These are phyloP conservation scores for Heliothis virescens DNA, from an alignment of 1,140 invertebrate species.

Conservation along the genomic window DNA sequence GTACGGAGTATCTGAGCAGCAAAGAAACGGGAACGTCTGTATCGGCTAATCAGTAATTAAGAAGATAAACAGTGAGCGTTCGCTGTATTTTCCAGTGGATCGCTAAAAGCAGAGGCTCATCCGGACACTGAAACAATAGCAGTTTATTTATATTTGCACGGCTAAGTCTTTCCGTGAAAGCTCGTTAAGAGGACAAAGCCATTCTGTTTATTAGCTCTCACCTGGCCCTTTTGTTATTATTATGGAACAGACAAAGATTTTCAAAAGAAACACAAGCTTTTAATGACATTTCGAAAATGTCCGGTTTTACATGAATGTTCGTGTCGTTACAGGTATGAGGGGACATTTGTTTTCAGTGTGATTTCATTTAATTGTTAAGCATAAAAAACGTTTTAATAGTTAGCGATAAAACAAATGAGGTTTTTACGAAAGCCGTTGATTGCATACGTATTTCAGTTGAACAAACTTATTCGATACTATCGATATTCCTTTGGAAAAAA, in stretches of 20 bases:
- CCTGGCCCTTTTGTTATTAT: slow-evolving; percentile 67
- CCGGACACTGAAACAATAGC: slow-evolving; percentile 62
- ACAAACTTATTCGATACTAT: too few species aligned
- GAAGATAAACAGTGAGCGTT: slow-evolving; percentile 47
- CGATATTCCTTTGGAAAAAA: too few species aligned
- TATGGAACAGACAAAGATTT: slow-evolving; percentile 63
- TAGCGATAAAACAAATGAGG: background rate
- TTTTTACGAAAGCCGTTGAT: background rate
- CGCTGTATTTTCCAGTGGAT: slow-evolving; percentile 49
- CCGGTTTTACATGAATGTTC: slow-evolving; percentile 48
- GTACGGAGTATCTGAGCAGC: slow-evolving; percentile 11
- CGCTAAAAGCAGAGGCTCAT: slow-evolving; percentile 51
- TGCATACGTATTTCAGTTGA: too few species aligned
- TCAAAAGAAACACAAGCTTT: slow-evolving; percentile 54
- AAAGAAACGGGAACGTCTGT: slow-evolving; percentile 44
- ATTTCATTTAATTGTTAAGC: slow-evolving; percentile 1
- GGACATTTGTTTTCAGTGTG: background rate
- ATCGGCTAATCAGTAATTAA: slow-evolving; percentile 55
- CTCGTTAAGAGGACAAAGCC: slow-evolving; percentile 71
- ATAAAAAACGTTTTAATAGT: slow-evolving; percentile 6
- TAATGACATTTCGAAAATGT: slow-evolving; percentile 58
- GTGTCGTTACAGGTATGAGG: background rate
- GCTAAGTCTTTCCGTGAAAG: slow-evolving; percentile 67
- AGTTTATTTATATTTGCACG: slow-evolving; percentile 74
- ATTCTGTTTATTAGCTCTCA: slow-evolving; percentile 72